Base-by-base conservation (phyloP, 2,888 invertebrate genomes). In the Merodon equestris region DNA sequence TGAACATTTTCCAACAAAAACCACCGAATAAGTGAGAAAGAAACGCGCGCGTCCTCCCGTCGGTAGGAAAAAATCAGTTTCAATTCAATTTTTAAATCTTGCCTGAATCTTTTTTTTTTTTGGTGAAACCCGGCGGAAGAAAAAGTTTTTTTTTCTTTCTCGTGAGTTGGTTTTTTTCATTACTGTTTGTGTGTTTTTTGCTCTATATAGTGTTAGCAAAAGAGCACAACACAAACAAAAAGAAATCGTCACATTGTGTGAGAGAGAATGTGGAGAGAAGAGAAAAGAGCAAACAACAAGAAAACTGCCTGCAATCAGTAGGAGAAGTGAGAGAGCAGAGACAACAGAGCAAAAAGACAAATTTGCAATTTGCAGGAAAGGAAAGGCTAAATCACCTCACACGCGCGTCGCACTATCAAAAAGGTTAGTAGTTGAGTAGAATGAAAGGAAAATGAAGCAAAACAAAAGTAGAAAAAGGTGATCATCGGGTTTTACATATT, bases 31-130 rank as follows among this genome's bases (percentile, higher is more conserved):
- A 50, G 15, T 70, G 27, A n/a, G 12, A 68, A 38, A 12, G 34
- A 42, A 45, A 61, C 60, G 67, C 51, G 60, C 72, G 66, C 60
- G 66, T 53, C 36, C 18, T 9, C 17, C 27, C n/a, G 38, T 47
- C 27, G 13, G 18, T 14, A 5, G 10, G 58, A 44, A 27, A 7
- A 27, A 27, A 27, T 27, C 27, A 4, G 3, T 27, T 27, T 27
- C 27, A 27, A 27, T 27, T 27, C 27, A 27, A 27, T 27, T 7
- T 7, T 27, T 2, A 27, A 27, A 4, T 27, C 7, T 48, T 18
- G 13, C 38, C 17, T 34, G 18, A 15, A 51, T 18, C 27, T 50
- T 10, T 40, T 3, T n/a, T 10, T 61, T 19, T 48, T 14, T 9
- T 9, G 0, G 12, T 13, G 42, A 44, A 56, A 58, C 19, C 10